phyloP scores from a whole-genome alignment of 1,140 invertebrate genomes.

The Drosophila sechellia region DNA sequence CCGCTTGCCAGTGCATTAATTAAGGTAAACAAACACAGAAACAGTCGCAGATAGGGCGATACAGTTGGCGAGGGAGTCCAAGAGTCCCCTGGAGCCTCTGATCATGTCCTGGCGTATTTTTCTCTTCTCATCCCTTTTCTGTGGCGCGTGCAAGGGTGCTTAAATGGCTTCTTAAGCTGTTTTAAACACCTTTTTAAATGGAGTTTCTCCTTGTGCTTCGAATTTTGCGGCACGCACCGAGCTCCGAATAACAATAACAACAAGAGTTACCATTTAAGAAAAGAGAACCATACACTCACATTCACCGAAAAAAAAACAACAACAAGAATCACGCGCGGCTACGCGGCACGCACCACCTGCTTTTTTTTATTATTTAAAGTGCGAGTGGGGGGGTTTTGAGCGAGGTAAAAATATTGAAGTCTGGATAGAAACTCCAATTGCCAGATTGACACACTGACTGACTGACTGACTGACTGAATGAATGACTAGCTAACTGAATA shows the following conservation, averaged over 20 bases:
- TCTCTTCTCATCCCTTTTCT: neutral
- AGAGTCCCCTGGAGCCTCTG: neutral
- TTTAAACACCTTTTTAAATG: conserved; percentile 64
- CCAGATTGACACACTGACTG: conserved; percentile 6
- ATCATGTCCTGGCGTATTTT: conserved; percentile 8
- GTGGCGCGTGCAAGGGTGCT: conserved; percentile 21
- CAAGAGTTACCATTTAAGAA: conserved; percentile 10
- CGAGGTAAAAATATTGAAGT: conserved; percentile 18
- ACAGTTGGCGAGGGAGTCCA: neutral
- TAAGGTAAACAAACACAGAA: conserved; percentile 76
- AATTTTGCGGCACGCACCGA: conserved; percentile 57
- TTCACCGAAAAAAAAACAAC: conserved; percentile 28
- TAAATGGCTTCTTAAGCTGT: conserved; percentile 42
- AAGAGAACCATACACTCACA: conserved; percentile 18
- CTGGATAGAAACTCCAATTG: conserved; percentile 8
- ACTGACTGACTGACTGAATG: neutral
- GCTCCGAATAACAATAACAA: conserved; percentile 9
- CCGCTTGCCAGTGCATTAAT: conserved; percentile 71
- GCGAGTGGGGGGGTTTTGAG: neutral
- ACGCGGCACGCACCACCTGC: conserved; percentile 44
- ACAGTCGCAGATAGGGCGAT: neutral
- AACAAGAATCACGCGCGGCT: conserved; percentile 48
- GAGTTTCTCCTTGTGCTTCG: conserved; percentile 1
- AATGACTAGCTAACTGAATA: neutral
- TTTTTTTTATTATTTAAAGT: neutral